phyloP scores from a whole-genome alignment of 2,797 vertebrate species.

The Cossypha niveicapilla region DNA sequence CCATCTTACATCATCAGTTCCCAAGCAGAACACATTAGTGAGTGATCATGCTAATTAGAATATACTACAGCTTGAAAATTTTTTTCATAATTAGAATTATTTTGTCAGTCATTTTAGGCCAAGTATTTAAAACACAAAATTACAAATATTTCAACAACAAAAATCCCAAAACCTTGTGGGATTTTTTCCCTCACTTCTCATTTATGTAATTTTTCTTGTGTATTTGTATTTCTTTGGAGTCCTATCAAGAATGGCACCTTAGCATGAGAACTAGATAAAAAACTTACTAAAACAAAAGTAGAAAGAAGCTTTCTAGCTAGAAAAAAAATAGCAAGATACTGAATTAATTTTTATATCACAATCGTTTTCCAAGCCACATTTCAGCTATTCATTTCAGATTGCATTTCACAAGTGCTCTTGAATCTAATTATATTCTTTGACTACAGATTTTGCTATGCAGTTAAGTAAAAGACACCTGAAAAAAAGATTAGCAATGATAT shows the following conservation, averaged over 20 bases:
- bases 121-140: not conserved
- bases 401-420: conserved; percentile 6
- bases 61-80: not conserved
- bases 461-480: conserved; percentile 1
- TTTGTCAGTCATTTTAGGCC: not conserved
- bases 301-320: not conserved
- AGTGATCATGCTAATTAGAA: not conserved
- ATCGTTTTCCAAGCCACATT: not conserved
- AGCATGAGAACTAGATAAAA: not conserved
- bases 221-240: not conserved
- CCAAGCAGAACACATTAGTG: conserved; percentile 2
- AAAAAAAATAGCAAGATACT: not conserved
- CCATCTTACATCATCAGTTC: not conserved
- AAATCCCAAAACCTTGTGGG: not conserved
- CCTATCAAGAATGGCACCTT: not conserved
- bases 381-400: not conserved
- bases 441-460: not conserved
- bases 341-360: not conserved
- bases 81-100: not conserved
- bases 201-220: not conserved
- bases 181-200: not conserved
- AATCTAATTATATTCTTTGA: not conserved
- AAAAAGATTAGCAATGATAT: not conserved
- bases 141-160: not conserved
- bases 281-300: not conserved